Percentiles rank a stretch among this genome's conserved stretches.
phyloP scores from a whole-genome alignment of 2,113 vertebrate genomes.

The Stercorarius parasiticus region DNA sequence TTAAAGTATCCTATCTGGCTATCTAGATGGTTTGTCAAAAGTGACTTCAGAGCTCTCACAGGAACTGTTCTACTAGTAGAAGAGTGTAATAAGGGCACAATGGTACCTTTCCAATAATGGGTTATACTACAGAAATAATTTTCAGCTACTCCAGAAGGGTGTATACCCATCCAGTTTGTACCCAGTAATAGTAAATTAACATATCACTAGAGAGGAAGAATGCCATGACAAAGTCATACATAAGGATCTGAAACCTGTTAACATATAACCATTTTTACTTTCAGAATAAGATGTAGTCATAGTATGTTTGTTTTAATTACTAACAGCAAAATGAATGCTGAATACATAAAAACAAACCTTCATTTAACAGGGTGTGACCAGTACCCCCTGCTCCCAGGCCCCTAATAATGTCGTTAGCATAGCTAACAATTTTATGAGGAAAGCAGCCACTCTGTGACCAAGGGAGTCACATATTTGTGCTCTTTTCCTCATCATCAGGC shows the following conservation, averaged over 20 bases:
- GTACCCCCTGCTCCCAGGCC: not conserved
- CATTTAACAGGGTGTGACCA: not conserved
- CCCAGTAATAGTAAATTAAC: not conserved
- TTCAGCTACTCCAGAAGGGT: not conserved
- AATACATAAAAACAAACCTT: not conserved
- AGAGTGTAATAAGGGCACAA: not conserved
- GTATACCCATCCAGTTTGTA: not conserved
- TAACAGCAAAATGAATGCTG: not conserved
- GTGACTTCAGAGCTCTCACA: not conserved
- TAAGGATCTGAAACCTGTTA: not conserved
- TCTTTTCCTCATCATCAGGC: not conserved
- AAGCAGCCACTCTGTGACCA: not conserved
- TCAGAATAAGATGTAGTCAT: not conserved
- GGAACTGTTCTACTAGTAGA: not conserved
- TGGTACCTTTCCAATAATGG: not conserved
- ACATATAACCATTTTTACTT: not conserved
- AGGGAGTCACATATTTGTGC: fast-evolving
- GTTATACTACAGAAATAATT: not conserved
- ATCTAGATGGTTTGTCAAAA: not conserved
- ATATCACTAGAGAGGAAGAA: not conserved
- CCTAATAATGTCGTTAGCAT: not conserved
- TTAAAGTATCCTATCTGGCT: not conserved
- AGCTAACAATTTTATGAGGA: not conserved
- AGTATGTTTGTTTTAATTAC: not conserved
- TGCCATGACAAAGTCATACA: not conserved